Evolutionary conservation across 1,140 invertebrate genomes (phyloP).

Genomic region (Zaprionus capensis): DNA sequence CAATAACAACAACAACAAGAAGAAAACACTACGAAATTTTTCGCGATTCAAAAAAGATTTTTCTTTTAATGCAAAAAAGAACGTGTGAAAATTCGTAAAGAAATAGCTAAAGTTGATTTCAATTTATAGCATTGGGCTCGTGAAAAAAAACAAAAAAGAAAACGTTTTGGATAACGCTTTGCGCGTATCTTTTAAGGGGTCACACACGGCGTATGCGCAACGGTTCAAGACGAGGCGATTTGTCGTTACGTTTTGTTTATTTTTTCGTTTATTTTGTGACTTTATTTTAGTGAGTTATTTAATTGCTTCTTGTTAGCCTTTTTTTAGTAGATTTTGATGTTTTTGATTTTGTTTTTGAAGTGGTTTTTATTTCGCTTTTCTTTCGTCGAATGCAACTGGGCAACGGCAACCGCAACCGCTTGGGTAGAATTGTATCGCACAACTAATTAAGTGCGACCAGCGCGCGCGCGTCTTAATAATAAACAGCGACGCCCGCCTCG

Average conservation of each 20-base stretch:
- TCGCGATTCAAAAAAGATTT: neutral
- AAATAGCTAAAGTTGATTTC: neutral
- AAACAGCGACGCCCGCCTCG: conserved; percentile 51
- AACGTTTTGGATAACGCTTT: neutral
- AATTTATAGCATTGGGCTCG: neutral
- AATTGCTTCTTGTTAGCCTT: neutral
- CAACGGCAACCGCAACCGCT: conserved; percentile 60
- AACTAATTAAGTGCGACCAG: conserved; percentile 79
- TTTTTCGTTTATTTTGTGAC: conserved; percentile 1
- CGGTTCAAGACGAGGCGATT: conserved; percentile 16
- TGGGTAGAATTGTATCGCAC: conserved; percentile 79
- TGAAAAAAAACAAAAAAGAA: neutral
- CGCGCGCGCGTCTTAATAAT: conserved; percentile 78
- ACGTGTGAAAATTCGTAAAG: neutral
- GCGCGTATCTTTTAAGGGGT: neutral
- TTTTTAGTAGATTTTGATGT: conserved; percentile 2
- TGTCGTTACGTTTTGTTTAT: neutral
- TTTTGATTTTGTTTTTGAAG: conserved; percentile 22
- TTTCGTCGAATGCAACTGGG: conserved; percentile 10
- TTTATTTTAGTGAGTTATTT: conserved; percentile 19
- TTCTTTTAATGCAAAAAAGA: neutral
- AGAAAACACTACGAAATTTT: conserved; percentile 9
- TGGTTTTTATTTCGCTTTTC: conserved; percentile 19
- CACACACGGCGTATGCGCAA: conserved; percentile 75
- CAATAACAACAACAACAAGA: conserved; percentile 20